Conservation (phyloP, 2,888 invertebrate species). For the Alsophila aescularia region DNA sequence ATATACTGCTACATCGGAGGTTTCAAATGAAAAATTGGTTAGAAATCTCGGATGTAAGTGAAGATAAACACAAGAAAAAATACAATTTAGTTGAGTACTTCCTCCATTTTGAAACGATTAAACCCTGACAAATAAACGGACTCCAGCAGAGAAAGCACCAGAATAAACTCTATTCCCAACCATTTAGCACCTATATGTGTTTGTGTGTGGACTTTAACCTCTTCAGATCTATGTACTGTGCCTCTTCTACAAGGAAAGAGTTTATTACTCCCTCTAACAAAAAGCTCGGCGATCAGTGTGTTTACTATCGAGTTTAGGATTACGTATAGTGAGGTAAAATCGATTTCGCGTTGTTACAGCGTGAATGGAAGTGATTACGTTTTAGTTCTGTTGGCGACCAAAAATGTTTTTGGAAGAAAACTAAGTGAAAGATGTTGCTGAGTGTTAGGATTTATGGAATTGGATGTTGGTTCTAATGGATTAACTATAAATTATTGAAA, state of each 20-base stretch:
- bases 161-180: background rate
- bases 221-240: conserved; percentile 3
- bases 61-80: too few species aligned
- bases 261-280: conserved; percentile 39
- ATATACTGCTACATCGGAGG: too few species aligned
- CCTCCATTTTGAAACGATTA: too few species aligned
- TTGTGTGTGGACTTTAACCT: background rate
- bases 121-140: too few species aligned
- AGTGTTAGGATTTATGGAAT: background rate
- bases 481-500: too few species aligned
- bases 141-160: background rate
- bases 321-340: conserved; percentile 39
- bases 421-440: background rate
- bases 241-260: conserved; percentile 31
- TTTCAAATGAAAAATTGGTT: too few species aligned
- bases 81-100: too few species aligned
- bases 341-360: conserved; percentile 22
- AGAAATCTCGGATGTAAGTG: too few species aligned
- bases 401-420: background rate
- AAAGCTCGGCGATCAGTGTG: conserved; percentile 35
- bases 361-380: conserved; percentile 20
- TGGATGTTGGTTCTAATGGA: background rate
- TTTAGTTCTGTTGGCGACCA: background rate
- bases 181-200: background rate
- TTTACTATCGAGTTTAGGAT: conserved; percentile 35